Percentiles rank a stretch among this genome's conserved stretches.
phyloP scores from a whole-genome alignment of 1,140 invertebrate genomes.

The Thrips palmi region DNA sequence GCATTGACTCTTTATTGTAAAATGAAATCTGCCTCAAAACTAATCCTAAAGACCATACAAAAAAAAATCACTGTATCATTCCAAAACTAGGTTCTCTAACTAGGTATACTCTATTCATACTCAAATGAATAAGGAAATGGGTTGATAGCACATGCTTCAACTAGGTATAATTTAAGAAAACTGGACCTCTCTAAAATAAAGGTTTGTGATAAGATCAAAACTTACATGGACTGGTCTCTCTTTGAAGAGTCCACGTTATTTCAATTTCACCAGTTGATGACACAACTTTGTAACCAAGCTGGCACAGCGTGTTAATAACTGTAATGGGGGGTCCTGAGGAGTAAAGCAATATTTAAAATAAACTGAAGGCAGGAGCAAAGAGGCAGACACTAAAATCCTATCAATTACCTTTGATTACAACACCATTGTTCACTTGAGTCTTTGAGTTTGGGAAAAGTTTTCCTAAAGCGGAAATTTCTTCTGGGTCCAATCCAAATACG shows the following conservation, averaged over 20 bases:
- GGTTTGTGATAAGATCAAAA: background rate
- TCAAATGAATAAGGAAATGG: too few species aligned
- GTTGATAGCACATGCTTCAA: too few species aligned
- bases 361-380: too few species aligned
- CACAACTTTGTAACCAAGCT: conserved; percentile 56
- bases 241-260: conserved; percentile 61
- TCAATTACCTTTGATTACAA: conserved; percentile 36
- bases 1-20: too few species aligned
- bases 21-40: too few species aligned
- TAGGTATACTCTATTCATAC: too few species aligned
- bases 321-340: conserved; percentile 33
- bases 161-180: too few species aligned
- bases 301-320: conserved; percentile 49
- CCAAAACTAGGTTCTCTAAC: too few species aligned
- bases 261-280: conserved; percentile 57
- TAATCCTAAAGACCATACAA: too few species aligned
- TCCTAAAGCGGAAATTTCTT: conserved; percentile 42
- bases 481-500: conserved; percentile 49
- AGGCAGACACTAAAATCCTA: background rate
- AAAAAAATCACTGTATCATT: too few species aligned
- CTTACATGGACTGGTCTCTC: conserved; percentile 28
- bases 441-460: conserved; percentile 41
- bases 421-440: conserved; percentile 45
- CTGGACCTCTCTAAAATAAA: background rate
- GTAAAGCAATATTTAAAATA: conserved; percentile 12